A percentile compares a stretch with the other conserved stretches of the same genome.
Conservation (phyloP, 2,797 vertebrate species). For the Macrochelys suwanniensis region DNA sequence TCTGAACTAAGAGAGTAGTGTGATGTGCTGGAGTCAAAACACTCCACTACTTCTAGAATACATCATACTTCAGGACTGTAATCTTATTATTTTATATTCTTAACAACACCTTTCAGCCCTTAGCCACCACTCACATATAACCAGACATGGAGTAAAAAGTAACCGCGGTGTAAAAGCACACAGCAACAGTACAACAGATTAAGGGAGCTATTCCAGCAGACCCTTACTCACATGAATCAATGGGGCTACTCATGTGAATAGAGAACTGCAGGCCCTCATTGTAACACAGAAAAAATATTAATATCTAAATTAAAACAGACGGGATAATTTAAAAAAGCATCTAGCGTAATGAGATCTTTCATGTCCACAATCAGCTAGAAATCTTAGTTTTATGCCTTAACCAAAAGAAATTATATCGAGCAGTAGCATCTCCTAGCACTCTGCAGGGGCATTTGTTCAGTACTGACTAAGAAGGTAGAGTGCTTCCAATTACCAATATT, state of each 20-base stretch:
- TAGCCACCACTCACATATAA: background rate
- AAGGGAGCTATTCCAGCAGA: background rate
- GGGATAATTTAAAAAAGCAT: background rate
- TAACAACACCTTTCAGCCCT: background rate
- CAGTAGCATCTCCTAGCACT: background rate
- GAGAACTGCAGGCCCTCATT: background rate
- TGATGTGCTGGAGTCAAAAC: rapidly evolving
- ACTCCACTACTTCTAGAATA: background rate
- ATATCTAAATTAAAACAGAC: background rate
- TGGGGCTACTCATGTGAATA: background rate
- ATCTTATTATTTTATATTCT: background rate
- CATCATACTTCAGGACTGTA: background rate
- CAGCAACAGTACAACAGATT: background rate
- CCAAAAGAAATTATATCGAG: background rate
- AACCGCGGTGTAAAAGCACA: background rate
- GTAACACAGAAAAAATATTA: background rate
- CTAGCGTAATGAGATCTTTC: background rate
- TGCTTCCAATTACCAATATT: background rate
- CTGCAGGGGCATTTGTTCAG: background rate
- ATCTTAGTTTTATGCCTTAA: background rate
- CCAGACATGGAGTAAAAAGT: background rate
- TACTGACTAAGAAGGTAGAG: background rate
- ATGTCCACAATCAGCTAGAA: background rate
- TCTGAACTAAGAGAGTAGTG: background rate
- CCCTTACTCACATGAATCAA: background rate